Conservation (phyloP, 2,888 invertebrate species). For the Julus scandinavius region DNA sequence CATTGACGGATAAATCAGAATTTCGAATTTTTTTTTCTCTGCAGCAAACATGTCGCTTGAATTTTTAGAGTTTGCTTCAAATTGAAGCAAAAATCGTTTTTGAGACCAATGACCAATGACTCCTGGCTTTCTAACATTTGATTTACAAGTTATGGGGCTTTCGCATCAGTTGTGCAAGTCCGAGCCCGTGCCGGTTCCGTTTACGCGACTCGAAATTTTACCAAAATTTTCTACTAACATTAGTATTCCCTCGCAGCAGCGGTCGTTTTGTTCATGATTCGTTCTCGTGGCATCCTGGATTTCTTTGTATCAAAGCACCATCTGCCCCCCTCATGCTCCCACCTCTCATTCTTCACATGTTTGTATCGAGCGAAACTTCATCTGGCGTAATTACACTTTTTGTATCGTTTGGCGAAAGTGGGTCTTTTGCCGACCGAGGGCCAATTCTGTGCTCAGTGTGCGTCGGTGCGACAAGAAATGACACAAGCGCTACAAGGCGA, state of each 20-base stretch:
- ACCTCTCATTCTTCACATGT: not conserved
- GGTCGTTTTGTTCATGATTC: not conserved
- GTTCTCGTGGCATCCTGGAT: not conserved
- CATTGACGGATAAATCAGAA: too few relatives aligned
- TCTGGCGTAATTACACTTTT: not conserved
- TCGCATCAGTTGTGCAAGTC: not conserved
- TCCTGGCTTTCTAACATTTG: not conserved
- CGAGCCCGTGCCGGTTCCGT: not conserved
- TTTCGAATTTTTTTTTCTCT: too few relatives aligned
- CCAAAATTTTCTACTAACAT: not conserved
- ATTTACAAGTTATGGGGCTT: not conserved
- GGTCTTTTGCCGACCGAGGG: not conserved
- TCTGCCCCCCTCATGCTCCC: not conserved
- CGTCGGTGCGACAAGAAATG: not conserved
- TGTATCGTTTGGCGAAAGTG: slow-evolving; percentile 12
- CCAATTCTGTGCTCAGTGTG: not conserved
- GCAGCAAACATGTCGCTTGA: not conserved
- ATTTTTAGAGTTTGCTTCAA: not conserved
- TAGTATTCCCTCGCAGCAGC: not conserved
- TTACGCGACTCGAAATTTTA: not conserved
- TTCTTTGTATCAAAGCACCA: slow-evolving; percentile 42
- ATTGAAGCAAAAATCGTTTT: not conserved
- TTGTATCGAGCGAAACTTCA: slow-evolving; percentile 3
- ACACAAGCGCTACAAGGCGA: not conserved
- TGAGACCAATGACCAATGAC: not conserved